Conservation (phyloP, 2,797 vertebrate genomes). For the Harpagifer antarcticus region DNA sequence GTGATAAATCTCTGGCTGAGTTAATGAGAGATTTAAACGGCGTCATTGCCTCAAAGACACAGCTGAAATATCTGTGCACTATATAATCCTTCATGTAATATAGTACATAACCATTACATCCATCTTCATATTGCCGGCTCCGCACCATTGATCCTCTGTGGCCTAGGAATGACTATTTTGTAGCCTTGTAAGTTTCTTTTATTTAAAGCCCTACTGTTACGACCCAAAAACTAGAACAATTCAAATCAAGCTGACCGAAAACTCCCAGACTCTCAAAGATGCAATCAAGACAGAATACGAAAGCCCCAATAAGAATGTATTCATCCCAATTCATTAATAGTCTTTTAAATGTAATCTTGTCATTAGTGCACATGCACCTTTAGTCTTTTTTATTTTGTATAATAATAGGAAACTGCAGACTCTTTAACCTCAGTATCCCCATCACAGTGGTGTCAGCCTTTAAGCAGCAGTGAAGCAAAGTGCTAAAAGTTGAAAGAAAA, state of each 20-base stretch:
- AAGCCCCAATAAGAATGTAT: neutral
- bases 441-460: constrained; percentile 16
- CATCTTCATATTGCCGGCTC: constrained; percentile 61
- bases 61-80: constrained; percentile 71
- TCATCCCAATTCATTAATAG: neutral
- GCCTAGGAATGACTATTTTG: constrained; percentile 40
- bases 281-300: neutral
- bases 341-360: neutral
- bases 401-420: constrained; percentile 5
- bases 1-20: constrained; percentile 77
- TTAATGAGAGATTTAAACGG: constrained; percentile 82
- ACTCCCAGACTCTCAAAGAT: neutral
- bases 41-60: constrained; percentile 75
- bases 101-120: constrained; percentile 66
- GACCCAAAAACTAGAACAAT: constrained; percentile 29
- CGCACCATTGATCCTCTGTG: constrained; percentile 45
- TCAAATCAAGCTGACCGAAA: constrained; percentile 28
- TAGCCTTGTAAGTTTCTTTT: constrained; percentile 47
- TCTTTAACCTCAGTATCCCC: constrained; percentile 29
- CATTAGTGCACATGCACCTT: neutral
- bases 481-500: constrained; percentile 53
- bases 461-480: constrained; percentile 39
- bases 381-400: constrained; percentile 2
- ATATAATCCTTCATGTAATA: constrained; percentile 73
- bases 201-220: constrained; percentile 31